Conservation (phyloP, 1,140 invertebrate genomes). For the Charaxes varanes region DNA sequence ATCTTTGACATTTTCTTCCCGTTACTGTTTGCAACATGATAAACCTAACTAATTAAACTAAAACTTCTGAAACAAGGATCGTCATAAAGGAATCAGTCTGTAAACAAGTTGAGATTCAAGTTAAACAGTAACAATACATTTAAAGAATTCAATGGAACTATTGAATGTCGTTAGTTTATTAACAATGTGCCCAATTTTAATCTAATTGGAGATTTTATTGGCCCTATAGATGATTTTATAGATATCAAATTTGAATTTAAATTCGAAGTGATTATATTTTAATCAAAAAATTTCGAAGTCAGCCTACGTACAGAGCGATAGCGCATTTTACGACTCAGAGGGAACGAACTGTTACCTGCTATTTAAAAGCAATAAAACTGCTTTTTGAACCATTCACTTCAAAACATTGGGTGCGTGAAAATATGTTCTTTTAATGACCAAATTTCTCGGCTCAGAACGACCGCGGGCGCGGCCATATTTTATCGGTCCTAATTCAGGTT, state of each 20-base stretch:
- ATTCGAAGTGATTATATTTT: constrained; percentile 17
- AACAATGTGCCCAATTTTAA: too few species aligned
- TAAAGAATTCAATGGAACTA: too few species aligned
- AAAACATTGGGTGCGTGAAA: constrained; percentile 46
- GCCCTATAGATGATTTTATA: constrained; percentile 18
- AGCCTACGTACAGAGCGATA: constrained; percentile 16
- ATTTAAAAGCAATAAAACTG: constrained; percentile 60
- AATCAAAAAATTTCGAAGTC: constrained; percentile 21
- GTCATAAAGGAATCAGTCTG: too few species aligned
- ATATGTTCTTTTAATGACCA: constrained; percentile 52
- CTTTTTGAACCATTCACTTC: constrained; percentile 41
- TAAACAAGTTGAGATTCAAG: too few species aligned
- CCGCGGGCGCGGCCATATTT: constrained; percentile 6
- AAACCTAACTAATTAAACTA: too few species aligned
- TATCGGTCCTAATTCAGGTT: constrained; percentile 2
- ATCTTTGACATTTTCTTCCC: too few species aligned
- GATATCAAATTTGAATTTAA: constrained; percentile 17
- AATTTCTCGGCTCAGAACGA: constrained; percentile 23
- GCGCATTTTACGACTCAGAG: constrained; percentile 34
- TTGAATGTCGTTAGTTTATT: too few species aligned
- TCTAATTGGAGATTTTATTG: constrained; percentile 17
- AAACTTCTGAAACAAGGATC: too few species aligned
- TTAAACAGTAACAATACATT: too few species aligned
- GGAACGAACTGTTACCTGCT: constrained; percentile 44
- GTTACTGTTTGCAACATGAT: too few species aligned